Evolutionary conservation across 2,888 invertebrate species (phyloP).

Genomic region (Pammene fasciana): DNA sequence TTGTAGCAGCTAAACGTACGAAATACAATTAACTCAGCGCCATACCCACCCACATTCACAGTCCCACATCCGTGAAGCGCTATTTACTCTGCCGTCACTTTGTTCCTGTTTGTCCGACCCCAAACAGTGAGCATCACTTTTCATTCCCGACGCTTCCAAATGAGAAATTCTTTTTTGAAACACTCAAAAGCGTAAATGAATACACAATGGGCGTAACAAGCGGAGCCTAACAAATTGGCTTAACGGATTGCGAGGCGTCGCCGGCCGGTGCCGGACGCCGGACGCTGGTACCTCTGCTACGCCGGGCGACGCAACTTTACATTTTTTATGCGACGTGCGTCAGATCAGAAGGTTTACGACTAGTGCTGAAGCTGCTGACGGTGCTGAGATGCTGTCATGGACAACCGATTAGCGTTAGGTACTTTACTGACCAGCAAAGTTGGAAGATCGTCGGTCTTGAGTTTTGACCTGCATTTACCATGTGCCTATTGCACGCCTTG

Average conservation of each 20-base stretch:
- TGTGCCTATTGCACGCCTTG: neutral
- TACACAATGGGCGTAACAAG: conserved; percentile 38
- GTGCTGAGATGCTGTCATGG: neutral
- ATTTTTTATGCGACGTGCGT: conserved; percentile 6
- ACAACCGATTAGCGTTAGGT: neutral
- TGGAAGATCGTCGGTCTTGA: neutral
- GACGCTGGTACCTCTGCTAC: neutral
- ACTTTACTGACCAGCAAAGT: neutral
- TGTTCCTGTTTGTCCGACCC: conserved; percentile 21
- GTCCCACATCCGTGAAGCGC: neutral
- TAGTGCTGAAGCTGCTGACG: neutral
- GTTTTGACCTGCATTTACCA: neutral
- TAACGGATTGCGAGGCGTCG: conserved; percentile 20
- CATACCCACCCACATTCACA: neutral
- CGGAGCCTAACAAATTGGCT: conserved; percentile 37
- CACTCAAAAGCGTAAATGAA: conserved; percentile 38
- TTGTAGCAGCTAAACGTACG: neutral
- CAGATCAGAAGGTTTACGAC: conserved; percentile 7
- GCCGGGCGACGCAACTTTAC: neutral
- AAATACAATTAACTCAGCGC: conserved; percentile 21
- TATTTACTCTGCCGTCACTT: conserved; percentile 20
- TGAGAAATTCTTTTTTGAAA: conserved; percentile 37
- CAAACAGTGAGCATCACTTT: conserved; percentile 33
- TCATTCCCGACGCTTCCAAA: conserved; percentile 32
- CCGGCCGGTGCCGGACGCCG: neutral